These are phyloP conservation scores for Drosophila leonis DNA, from an alignment of 2,888 invertebrate species.

Conservation along the genomic window DNA sequence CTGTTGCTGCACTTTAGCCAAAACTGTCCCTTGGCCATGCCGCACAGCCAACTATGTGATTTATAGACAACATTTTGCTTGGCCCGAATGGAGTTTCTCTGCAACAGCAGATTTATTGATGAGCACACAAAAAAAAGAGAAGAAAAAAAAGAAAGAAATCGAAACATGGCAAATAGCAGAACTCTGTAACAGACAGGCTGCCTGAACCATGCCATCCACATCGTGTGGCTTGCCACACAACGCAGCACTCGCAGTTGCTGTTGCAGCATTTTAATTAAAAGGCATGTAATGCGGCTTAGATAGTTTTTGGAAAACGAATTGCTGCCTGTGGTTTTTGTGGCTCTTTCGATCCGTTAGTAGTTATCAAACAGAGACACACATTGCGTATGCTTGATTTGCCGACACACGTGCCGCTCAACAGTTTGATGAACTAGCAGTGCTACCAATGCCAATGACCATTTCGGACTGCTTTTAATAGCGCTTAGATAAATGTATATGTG, in stretches of 20 bases:
- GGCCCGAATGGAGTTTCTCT: slow-evolving; percentile 40
- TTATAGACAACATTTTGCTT: slow-evolving; percentile 65
- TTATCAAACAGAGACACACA: slow-evolving; percentile 10
- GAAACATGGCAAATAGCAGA: slow-evolving; percentile 50
- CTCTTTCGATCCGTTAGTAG: not conserved
- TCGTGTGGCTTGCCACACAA: slow-evolving; percentile 50
- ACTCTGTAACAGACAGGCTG: slow-evolving; percentile 19
- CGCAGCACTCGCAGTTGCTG: slow-evolving; percentile 56
- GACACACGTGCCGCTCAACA: slow-evolving; percentile 36
- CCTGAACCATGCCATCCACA: slow-evolving; percentile 1
- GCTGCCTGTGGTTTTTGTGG: slow-evolving; percentile 35
- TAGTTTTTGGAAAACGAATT: slow-evolving; percentile 22
- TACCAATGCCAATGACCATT: slow-evolving; percentile 26
- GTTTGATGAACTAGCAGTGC: slow-evolving; percentile 47
- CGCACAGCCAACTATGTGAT: slow-evolving; percentile 69
- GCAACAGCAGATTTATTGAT: slow-evolving; percentile 77
- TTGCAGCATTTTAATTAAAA: slow-evolving; percentile 73
- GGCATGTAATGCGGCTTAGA: slow-evolving; percentile 17
- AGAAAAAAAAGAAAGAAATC: not conserved
- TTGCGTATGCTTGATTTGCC: slow-evolving; percentile 43
- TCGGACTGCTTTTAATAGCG: slow-evolving; percentile 51
- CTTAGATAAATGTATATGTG: not conserved
- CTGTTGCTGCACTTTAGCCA: slow-evolving; percentile 37
- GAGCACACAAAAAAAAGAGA: slow-evolving; percentile 56
- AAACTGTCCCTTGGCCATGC: slow-evolving; percentile 61